phyloP scores from a whole-genome alignment of 2,113 vertebrate genomes.

The Stigmatopora argus region DNA sequence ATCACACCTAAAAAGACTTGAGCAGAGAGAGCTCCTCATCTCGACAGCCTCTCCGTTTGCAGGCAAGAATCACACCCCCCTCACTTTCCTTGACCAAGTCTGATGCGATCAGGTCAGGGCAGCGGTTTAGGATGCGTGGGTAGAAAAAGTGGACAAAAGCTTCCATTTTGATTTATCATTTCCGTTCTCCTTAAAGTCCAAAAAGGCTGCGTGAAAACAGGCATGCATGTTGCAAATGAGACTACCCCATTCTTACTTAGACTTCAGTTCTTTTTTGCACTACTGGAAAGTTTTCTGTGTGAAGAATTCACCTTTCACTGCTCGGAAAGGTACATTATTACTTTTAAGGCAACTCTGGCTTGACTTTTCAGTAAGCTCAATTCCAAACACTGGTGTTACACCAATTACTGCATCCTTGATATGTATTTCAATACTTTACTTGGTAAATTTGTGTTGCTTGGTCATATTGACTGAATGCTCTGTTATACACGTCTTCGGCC shows the following conservation, averaged over 20 bases:
- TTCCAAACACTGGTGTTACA: conserved; percentile 42
- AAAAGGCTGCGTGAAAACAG: conserved; percentile 30
- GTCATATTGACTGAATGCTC: conserved; percentile 59
- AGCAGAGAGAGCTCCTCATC: conserved; percentile 56
- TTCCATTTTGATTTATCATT: conserved; percentile 16
- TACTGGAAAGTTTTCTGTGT: not conserved
- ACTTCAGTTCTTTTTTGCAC: not conserved
- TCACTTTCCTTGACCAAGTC: no score
- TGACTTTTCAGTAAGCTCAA: conserved; percentile 38
- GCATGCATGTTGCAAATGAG: conserved; percentile 21
- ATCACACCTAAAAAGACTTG: conserved; percentile 64
- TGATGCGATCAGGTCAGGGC: conserved; percentile 31
- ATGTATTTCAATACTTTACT: conserved; percentile 55
- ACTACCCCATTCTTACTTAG: conserved; percentile 23
- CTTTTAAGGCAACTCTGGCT: conserved; percentile 12
- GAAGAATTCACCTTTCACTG: conserved; percentile 24
- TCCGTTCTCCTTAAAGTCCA: conserved; percentile 25
- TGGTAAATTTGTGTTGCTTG: conserved; percentile 57
- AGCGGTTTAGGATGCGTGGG: conserved; percentile 17
- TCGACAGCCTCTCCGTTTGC: conserved; percentile 52
- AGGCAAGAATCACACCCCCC: conserved; percentile 47
- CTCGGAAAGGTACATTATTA: conserved; percentile 4
- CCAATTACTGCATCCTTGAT: conserved; percentile 53
- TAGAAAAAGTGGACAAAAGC: conserved; percentile 31
- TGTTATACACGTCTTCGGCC: conserved; percentile 37